Evolutionary conservation across 2,113 vertebrate species (phyloP), one percentile per base, ranked within the genome.

Genomic region (Rostratula benghalensis): DNA sequence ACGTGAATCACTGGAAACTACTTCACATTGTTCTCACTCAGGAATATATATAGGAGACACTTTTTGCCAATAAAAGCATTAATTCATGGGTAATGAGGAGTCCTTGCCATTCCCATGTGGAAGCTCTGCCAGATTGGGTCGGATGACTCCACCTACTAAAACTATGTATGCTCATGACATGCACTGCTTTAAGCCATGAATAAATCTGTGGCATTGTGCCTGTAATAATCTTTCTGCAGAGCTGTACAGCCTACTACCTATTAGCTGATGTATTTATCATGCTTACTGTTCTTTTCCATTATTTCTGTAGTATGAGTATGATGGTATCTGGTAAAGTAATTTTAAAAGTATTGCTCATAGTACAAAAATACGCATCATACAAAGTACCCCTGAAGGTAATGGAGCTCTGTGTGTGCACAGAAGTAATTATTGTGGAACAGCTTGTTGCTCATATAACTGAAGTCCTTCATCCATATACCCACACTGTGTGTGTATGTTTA

Each of bases 1-100:
- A 51, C 2, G 45, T 89, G 86, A 88, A 89, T 94, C 89, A 88
- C n/a, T 94, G 87, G 94, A 95, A 95, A 95, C 77, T 57, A 46
- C 77, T 96, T 79, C 87, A 89, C 74, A 91, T 96, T 94, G 94
- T 93, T 95, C 91, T 94, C 71, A 41, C 87, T 93, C 77, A 95
- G 78, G 84, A 94, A 85, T 94, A 91, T 95, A 63, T 78, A 80
- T 41, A 89, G 46, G 89, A 96, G 92, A 93, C 35, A 28, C 45
- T 84, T 92, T 89, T 89, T 96, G 95, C 96, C 96, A 95, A 87
- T 92, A 94, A 94, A 95, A 96, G 84, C 91, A 96, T 94, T 92
- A 96, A 92, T 95, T 97, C 89, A 21, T 51, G 89, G 94, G 46
- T 94, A 93, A 89, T 90, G 83, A 89, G 79, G 30, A 96, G 61